Percentiles rank a stretch among this genome's conserved stretches.
Evolutionary conservation across 2,888 invertebrate genomes (phyloP).

Genomic region (Dorcus hopei): DNA sequence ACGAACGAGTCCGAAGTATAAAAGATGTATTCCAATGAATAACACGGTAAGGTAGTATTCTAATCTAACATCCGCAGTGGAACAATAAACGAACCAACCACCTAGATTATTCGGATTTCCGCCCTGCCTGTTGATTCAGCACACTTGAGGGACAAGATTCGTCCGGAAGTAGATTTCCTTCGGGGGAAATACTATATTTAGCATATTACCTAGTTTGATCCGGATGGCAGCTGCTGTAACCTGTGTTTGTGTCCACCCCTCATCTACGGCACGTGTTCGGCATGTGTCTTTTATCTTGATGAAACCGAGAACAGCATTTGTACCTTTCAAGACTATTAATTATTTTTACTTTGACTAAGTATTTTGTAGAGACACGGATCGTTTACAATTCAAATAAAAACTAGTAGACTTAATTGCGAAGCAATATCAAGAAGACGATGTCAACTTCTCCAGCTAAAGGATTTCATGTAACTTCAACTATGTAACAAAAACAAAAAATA

Average conservation of each 20-base stretch:
- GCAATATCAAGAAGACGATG: too few relatives aligned
- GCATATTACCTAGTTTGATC: constrained; percentile 43
- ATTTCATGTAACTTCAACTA: too few relatives aligned
- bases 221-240: constrained; percentile 42
- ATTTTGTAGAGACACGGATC: too few relatives aligned
- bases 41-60: neutral
- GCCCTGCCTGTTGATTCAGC: constrained; percentile 46
- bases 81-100: constrained; percentile 20
- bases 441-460: too few relatives aligned
- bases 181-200: constrained; percentile 44
- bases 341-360: too few relatives aligned
- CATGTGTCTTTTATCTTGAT: constrained; percentile 29
- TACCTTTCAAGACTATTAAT: too few relatives aligned
- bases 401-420: too few relatives aligned
- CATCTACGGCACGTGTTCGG: constrained; percentile 33
- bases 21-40: neutral
- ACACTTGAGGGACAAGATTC: constrained; percentile 46
- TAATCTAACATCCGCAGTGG: neutral
- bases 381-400: too few relatives aligned
- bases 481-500: too few relatives aligned
- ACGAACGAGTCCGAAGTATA: too few relatives aligned
- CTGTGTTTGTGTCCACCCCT: constrained; percentile 38
- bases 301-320: neutral
- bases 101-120: constrained; percentile 38
- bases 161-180: constrained; percentile 45